Base-by-base conservation (phyloP, 2,888 invertebrate genomes). In the Conops quadrifasciatus region DNA sequence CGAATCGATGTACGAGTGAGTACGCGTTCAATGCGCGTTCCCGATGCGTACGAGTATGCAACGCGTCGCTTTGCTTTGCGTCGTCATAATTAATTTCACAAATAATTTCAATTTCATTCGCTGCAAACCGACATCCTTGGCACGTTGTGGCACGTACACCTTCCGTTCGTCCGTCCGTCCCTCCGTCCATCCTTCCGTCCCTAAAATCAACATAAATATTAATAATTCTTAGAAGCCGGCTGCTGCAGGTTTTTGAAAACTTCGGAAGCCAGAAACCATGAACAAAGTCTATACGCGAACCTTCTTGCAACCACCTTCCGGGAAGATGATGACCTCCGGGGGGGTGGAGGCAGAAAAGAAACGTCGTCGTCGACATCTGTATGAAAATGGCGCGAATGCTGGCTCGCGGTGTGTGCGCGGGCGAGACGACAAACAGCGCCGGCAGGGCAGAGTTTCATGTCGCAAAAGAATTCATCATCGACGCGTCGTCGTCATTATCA, bases 401-500 rank as follows among this genome's bases (percentile, higher is more conserved):
- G 36, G 36, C 36, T n/a, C 15, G 49, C 49, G 13, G 4, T 16
- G 49, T 49, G 16, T 49, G 53, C 2, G 24, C 4, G 49, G 4
- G 49, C 4, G 53, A 21, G 11, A 53, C 21, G 66, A 43, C 16
- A 43, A 62, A 43, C 36, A 43, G 47, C 67, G 67, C 67, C 67
- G 49, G 67, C 49, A 67, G 67, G 59, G n/a, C 9, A 9, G 51
- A 68, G 68, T 68, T 68, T 62, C 60, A 68, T 62, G 68, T 68
- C 68, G 68, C 62, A 62, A 24, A 68, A 24, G 62, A 68, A 68
- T 68, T 68, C 68, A 68, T 68, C 68, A 62, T 62, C 62, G 60
- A 60, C 68, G 51, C 62, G 60, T 68, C 68, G 51, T 68, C 68
- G 49, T 68, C 68, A 68, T 68, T 68, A 68, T 68, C 60, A 30